These are phyloP conservation scores for Drosophila pegasa DNA, from an alignment of 2,888 invertebrate genomes.

Conservation along the genomic window DNA sequence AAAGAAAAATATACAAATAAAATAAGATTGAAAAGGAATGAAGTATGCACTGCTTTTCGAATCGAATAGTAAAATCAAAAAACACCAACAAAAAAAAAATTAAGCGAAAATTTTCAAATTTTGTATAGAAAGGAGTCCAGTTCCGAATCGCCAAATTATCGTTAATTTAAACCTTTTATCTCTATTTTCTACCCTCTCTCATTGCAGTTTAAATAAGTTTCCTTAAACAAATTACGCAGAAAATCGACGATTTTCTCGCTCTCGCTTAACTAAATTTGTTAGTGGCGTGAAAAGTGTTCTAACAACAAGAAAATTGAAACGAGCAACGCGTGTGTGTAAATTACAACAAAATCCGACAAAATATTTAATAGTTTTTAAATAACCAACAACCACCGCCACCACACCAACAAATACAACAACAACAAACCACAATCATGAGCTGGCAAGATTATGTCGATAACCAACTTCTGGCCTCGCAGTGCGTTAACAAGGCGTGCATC, in stretches of 20 bases:
- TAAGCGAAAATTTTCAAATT: slow-evolving; percentile 20
- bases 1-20: slow-evolving; percentile 19
- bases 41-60: slow-evolving; percentile 53
- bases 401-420: slow-evolving; percentile 58
- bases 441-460: slow-evolving; percentile 99
- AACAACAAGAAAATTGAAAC: slow-evolving; percentile 41
- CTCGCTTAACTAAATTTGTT: slow-evolving; percentile 64
- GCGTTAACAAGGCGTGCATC: slow-evolving; percentile 97
- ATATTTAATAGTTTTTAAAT: slow-evolving; percentile 60
- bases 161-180: slow-evolving; percentile 47
- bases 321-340: slow-evolving; percentile 51
- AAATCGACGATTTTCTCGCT: slow-evolving; percentile 61
- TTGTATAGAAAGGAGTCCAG: slow-evolving; percentile 27
- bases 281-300: slow-evolving; percentile 53
- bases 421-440: slow-evolving; percentile 89
- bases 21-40: slow-evolving; percentile 26
- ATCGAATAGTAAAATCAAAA: slow-evolving; percentile 28
- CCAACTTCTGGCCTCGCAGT: slow-evolving; percentile 97
- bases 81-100: not conserved
- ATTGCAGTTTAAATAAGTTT: slow-evolving; percentile 73
- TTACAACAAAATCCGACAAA: slow-evolving; percentile 42
- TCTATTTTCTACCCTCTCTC: slow-evolving; percentile 62
- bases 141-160: slow-evolving; percentile 41
- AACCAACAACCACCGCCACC: too few relatives aligned
- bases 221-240: slow-evolving; percentile 54